Base-by-base conservation (phyloP, 2,888 invertebrate genomes). In the Drosophila lutescens region DNA sequence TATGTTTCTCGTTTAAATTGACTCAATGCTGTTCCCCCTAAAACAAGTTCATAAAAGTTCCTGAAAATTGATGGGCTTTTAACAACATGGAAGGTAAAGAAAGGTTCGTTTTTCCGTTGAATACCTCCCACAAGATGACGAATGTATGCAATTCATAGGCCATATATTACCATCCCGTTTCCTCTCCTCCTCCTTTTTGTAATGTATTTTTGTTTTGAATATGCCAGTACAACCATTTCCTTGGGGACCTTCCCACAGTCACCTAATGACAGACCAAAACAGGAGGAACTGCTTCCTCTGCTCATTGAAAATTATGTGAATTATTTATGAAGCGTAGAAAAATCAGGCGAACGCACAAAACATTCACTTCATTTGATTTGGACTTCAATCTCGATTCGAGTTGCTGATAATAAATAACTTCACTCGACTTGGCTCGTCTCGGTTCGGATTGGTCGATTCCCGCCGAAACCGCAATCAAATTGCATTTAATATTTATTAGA, bases 401-500 rank as follows among this genome's bases (percentile, higher is more conserved):
- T 34, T 26, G 20, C 55, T 47, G 50, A 54, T 69, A 55, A 62
- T 49, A 69, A 44, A 70, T 54, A 61, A 55, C 57, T 44, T 32
- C 38, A 65, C 23, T 73, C 56, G 60, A 56, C 40, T 67, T 63
- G 58, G 23, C 23, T 23, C 12, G 50, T 15, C 26, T 26, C 13
- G 13, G 2, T 34, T 34, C 23, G 54, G 20, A n/a, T 17, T 23
- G 13, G 30, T 17, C 49, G 50, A 69, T 56, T 40, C 50, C 41
- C 26, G 55, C 50, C 23, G 41, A 60, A 82, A 66, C 83, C 84
- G 66, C 84, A 81, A 76, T 80, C 68, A 79, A 82, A 82, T 84
- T 79, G 79, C 74, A 84, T 84, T 84, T 84, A 86, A 79, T 84
- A 84, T 83, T 83, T 73, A 83, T 86, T 74, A 80, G 54, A 59